phyloP scores from a whole-genome alignment of 1,140 invertebrate species.

The Caenorhabditis latens region DNA sequence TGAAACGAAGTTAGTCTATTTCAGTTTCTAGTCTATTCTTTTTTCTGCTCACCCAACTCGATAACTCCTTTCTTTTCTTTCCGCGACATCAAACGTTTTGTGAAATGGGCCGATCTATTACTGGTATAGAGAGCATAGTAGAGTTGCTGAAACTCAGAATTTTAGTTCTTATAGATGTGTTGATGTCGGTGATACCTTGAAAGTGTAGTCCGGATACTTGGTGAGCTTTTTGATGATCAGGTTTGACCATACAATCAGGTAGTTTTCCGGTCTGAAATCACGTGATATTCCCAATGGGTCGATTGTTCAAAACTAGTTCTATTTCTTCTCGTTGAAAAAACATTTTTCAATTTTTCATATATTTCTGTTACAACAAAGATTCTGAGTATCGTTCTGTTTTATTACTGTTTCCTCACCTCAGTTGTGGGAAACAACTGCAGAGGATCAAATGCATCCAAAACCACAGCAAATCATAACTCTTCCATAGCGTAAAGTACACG shows the following conservation, averaged over 20 bases:
- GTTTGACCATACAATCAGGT: slow-evolving; percentile 65
- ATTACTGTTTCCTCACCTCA: slow-evolving; percentile 14
- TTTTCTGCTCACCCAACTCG: slow-evolving; percentile 56
- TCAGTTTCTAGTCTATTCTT: not conserved
- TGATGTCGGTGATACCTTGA: slow-evolving; percentile 29
- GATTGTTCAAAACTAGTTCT: too few relatives aligned
- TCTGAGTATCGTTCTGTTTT: too few relatives aligned
- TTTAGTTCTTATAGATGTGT: not conserved
- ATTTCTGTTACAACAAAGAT: too few relatives aligned
- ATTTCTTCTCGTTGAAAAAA: too few relatives aligned
- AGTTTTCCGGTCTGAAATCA: slow-evolving; percentile 60
- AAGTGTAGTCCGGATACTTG: slow-evolving; percentile 63
- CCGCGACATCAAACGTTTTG: slow-evolving; percentile 44
- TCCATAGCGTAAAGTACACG: slow-evolving; percentile 66
- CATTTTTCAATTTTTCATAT: too few relatives aligned
- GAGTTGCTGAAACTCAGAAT: slow-evolving; percentile 56
- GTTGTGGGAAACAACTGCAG: slow-evolving; percentile 63
- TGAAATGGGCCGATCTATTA: slow-evolving; percentile 18
- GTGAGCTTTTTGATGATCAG: slow-evolving; percentile 61
- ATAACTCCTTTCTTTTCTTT: slow-evolving; percentile 67
- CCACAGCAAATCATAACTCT: slow-evolving; percentile 67
- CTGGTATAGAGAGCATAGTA: slow-evolving; percentile 61
- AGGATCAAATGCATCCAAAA: slow-evolving; percentile 67
- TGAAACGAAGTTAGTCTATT: not conserved
- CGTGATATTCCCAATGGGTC: not conserved